Base-by-base conservation (phyloP, 2,797 vertebrate genomes). In the Petrocephalus sullivani region DNA sequence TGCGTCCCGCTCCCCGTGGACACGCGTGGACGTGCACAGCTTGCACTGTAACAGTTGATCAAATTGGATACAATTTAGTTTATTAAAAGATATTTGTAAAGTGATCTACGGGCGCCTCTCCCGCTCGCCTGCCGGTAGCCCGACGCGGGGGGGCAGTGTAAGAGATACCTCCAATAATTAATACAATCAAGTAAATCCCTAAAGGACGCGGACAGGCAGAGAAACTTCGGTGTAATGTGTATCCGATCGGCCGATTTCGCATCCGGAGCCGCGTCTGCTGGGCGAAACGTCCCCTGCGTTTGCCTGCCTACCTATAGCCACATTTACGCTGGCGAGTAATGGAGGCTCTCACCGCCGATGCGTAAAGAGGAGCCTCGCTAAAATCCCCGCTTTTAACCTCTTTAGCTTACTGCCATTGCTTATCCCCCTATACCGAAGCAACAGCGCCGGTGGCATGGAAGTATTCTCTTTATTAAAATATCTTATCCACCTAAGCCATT, bases 81-180 rank as follows among this genome's bases (percentile, higher is more conserved):
- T 37, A 37, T 71, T 46, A 21, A n/a, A 8, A 21, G 6, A 81
- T 82, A 81, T 86, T 86, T 86, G 89, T 41, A 87, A 85, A 58
- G 89, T 58, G 33, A 49, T 58, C 60, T 67, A 41, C 57, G 46
- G 67, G 53, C n/a, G 56, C 41, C 64, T n/a, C 49, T 53, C 46
- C 51, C 49, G 53, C 89, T 88, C 90, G 90, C 89, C 88, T 90
- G 89, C 87, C 90, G 92, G 92, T 91, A 90, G 90, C 88, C 87
- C 87, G 90, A 91, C 92, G 92, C 91, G 90, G 89, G 93, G 91
- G 92, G 92, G 92, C 92, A 89, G 89, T 92, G 91, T 91, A 91
- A 91, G 60, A 92, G 91, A 92, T 91, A 88, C 88, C 51, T 87
- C 89, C 81, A 89, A 91, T 90, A 89, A 85, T 85, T 60, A 71